Conservation (phyloP, 2,888 invertebrate species). For the Xanthorhoe spadicearia region DNA sequence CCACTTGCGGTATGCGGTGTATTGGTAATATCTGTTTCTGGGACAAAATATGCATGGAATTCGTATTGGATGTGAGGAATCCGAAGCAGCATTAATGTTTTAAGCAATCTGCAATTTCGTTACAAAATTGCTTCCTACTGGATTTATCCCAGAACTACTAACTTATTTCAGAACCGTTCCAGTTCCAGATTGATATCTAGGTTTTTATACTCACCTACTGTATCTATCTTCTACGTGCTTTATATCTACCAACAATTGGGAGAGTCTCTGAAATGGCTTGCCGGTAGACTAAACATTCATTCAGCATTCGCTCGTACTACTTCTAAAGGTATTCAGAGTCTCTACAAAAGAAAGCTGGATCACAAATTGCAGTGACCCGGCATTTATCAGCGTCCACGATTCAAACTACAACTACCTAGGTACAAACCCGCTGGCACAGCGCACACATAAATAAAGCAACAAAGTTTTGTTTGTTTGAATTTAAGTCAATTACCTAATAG, state of each 20-base stretch:
- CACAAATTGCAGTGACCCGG: conserved; percentile 18
- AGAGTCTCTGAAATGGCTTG: not conserved
- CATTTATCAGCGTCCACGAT: conserved; percentile 19
- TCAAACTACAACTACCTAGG: conserved; percentile 4
- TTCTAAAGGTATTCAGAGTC: conserved; percentile 12
- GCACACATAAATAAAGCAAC: not conserved
- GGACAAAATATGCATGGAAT: conserved; percentile 23
- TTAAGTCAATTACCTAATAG: not conserved
- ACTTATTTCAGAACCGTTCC: not conserved
- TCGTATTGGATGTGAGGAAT: conserved; percentile 14
- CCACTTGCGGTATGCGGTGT: conserved; percentile 21
- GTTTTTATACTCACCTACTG: not conserved
- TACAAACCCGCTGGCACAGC: not conserved
- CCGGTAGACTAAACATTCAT: conserved; percentile 12
- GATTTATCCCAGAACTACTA: not conserved
- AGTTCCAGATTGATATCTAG: not conserved
- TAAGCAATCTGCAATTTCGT: conserved; percentile 10
- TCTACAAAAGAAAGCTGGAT: conserved; percentile 26
- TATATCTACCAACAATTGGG: not conserved
- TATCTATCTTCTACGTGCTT: too few species aligned
- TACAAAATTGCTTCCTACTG: not conserved
- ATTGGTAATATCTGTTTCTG: conserved; percentile 6
- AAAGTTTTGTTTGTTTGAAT: not conserved
- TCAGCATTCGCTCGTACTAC: not conserved
- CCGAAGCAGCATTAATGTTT: not conserved